These are phyloP conservation scores for Lycophotia porphyrea DNA, from an alignment of 2,888 invertebrate genomes.

Conservation along the genomic window DNA sequence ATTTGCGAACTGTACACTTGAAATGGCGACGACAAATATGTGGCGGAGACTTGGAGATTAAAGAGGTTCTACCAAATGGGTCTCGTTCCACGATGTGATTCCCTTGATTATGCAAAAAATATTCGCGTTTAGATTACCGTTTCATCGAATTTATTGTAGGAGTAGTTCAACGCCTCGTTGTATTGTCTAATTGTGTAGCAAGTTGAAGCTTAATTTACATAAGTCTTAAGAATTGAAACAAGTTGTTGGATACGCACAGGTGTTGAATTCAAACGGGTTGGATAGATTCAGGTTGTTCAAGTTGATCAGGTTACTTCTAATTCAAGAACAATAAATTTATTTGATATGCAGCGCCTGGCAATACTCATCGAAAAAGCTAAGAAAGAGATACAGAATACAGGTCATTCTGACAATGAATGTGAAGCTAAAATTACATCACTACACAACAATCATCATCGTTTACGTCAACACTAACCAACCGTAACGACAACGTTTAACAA, in stretches of 20 bases:
- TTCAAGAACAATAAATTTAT: conserved; percentile 37
- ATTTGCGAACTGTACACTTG: conserved; percentile 51
- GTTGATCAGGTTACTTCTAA: conserved; percentile 45
- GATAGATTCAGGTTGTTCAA: conserved; percentile 57
- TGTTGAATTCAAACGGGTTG: conserved; percentile 54
- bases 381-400: conserved; percentile 1
- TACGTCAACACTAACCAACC: conserved; percentile 23
- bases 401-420: background rate
- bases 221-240: conserved; percentile 47
- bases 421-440: conserved; percentile 12
- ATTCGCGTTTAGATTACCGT: conserved; percentile 69
- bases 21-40: conserved; percentile 58
- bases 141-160: conserved; percentile 66
- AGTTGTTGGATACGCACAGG: conserved; percentile 53
- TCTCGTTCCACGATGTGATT: conserved; percentile 77
- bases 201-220: conserved; percentile 45
- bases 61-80: conserved; percentile 58
- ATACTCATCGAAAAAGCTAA: background rate
- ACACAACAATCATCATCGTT: conserved; percentile 12
- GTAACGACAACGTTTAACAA: conserved; percentile 25
- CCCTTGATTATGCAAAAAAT: conserved; percentile 77
- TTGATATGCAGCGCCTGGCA: background rate
- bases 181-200: conserved; percentile 39
- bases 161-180: conserved; percentile 75
- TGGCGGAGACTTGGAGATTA: conserved; percentile 55